These are phyloP conservation scores for Hydropsyche betteni DNA, from an alignment of 2,888 invertebrate genomes.

Conservation along the genomic window DNA sequence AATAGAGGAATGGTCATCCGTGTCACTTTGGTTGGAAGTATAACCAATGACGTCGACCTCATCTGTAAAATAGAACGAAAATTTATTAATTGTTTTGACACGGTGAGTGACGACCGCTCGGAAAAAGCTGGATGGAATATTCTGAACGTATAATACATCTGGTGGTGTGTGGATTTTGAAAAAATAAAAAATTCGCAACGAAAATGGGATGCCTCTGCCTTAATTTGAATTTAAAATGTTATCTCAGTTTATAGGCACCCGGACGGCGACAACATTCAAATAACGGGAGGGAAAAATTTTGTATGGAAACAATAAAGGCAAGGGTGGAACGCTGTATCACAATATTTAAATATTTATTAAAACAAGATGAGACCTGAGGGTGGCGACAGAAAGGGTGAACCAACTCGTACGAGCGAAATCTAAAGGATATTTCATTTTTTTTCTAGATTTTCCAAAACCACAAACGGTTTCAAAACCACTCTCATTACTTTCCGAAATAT, in stretches of 20 bases:
- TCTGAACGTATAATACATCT: no score
- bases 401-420: no score
- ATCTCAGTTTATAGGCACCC: constrained; percentile 35
- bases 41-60: constrained; percentile 88
- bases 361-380: constrained; percentile 7
- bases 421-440: no score
- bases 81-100: background rate
- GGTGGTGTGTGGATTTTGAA: background rate
- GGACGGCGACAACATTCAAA: constrained; percentile 29
- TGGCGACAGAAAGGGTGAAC: background rate
- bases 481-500: no score
- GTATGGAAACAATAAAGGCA: constrained; percentile 38
- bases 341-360: constrained; percentile 41
- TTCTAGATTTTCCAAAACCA: no score
- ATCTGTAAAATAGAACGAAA: constrained; percentile 64
- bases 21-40: constrained; percentile 85
- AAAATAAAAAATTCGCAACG: constrained; percentile 10
- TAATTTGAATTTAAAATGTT: constrained; percentile 46
- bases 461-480: no score
- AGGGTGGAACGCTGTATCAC: background rate
- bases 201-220: constrained; percentile 1
- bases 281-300: constrained; percentile 36
- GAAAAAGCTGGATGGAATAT: background rate
- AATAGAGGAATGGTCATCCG: constrained; percentile 82
- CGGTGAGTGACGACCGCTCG: background rate